These are phyloP conservation scores for Poeciliopsis turneri DNA, from an alignment of 2,797 vertebrate genomes.

Conservation along the genomic window DNA sequence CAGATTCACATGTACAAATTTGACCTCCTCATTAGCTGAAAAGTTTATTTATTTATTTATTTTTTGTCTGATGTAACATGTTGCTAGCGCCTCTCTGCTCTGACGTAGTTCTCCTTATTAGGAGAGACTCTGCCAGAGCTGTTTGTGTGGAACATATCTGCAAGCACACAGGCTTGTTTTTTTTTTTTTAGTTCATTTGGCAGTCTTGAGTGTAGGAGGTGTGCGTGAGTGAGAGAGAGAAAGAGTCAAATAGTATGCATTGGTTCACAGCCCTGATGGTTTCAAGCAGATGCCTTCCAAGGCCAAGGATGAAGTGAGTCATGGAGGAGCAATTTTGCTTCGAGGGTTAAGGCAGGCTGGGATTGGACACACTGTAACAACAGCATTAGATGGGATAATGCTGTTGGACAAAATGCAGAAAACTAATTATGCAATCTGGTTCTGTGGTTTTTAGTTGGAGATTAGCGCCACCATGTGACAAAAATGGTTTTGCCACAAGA, in stretches of 20 bases:
- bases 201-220: slow-evolving; percentile 70
- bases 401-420: slow-evolving; percentile 6
- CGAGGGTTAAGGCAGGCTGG: slow-evolving; percentile 42
- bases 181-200: slow-evolving; percentile 64
- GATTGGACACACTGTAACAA: slow-evolving; percentile 46
- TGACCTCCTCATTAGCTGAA: slow-evolving; percentile 32
- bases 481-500: neutral
- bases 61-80: slow-evolving; percentile 40
- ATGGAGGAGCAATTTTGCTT: slow-evolving; percentile 54
- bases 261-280: slow-evolving; percentile 71
- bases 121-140: slow-evolving; percentile 54
- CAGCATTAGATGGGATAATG: slow-evolving; percentile 26
- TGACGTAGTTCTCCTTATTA: slow-evolving; percentile 58
- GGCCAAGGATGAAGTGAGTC: slow-evolving; percentile 75
- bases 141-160: slow-evolving; percentile 62
- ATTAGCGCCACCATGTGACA: slow-evolving; percentile 68
- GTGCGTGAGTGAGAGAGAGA: slow-evolving; percentile 27
- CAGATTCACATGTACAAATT: slow-evolving; percentile 39
- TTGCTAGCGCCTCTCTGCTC: slow-evolving; percentile 47
- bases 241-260: slow-evolving; percentile 50
- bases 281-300: slow-evolving; percentile 65
- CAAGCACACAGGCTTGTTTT: slow-evolving; percentile 41
- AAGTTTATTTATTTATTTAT: neutral
- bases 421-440: slow-evolving; percentile 38
- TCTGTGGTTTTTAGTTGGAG: slow-evolving; percentile 41